Conservation (phyloP, 23 tunicate species). For the Clavelina lepadiformis region DNA sequence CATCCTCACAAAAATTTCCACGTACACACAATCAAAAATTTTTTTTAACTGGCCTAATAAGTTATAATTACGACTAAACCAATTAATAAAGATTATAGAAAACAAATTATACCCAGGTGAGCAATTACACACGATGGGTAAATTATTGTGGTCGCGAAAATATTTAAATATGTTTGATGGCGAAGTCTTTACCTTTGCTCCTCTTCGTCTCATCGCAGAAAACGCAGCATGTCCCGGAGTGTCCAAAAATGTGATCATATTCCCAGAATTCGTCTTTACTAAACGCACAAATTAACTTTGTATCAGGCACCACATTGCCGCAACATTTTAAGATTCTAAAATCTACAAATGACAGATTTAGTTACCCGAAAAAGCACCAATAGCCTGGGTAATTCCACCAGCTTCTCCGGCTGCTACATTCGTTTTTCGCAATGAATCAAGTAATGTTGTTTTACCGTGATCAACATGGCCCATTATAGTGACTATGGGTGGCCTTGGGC, state of each 20-base stretch:
- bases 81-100: too few species aligned
- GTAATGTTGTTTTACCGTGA: conserved; percentile 79
- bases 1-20: too few species aligned
- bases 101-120: too few species aligned
- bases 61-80: too few species aligned
- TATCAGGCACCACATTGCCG: too few species aligned
- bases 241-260: conserved; percentile 75
- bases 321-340: too few species aligned
- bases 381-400: conserved; percentile 93
- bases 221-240: conserved; percentile 98
- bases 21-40: too few species aligned
- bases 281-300: neutral
- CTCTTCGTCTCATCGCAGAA: conserved; percentile 74
- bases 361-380: conserved; percentile 84
- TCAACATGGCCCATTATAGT: conserved; percentile 93
- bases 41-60: too few species aligned
- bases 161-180: too few species aligned
- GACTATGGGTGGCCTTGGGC: conserved; percentile 59
- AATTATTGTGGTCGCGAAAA: too few species aligned
- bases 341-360: neutral
- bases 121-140: too few species aligned
- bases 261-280: conserved; percentile 16
- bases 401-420: conserved; percentile 74
- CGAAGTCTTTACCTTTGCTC: conserved; percentile 62
- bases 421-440: conserved; percentile 62